Evolutionary conservation across 2,113 vertebrate species (phyloP), one percentile per base, ranked within the genome.

Genomic region (Rhinoptilus africanus): DNA sequence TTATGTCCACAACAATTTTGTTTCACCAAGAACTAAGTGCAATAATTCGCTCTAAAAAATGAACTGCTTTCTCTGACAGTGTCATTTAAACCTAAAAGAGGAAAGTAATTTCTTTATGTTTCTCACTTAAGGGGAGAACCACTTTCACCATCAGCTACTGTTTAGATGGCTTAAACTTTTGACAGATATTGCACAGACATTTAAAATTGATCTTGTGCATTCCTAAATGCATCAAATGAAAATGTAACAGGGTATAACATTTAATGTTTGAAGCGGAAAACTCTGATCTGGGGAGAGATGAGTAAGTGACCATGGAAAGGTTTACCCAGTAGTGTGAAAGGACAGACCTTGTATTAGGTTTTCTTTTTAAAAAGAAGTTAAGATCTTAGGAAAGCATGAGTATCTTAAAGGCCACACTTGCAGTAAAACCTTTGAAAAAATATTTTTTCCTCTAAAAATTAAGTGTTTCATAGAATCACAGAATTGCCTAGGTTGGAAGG

Each of bases 301-400:
- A 80, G 17, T 37, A 53, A 67, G 28, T 41, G 34, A 8, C 14
- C 20, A 30, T 18, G 35, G 43, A 91, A 72, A 84, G 51, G 17
- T 73, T 69, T 43, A 84, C 50, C 19, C 72, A 34, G 8, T 48
- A 53, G 66, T 34, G 14, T 89, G 73, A 69, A 84, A 80, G 26
- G 12, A 84, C 0, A 0, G 22, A 43, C 4, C 23, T 34, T 47
- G 8, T n/a, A 50, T 51, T 69, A 89, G 77, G 18, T 4, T 47
- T 64, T 30, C 6, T 12, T 85, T 59, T 50, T 54, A 12, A 68
- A 63, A 80, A 54, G 1, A 64, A 89, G 47, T 41, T 28, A 56
- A 19, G 3, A 59, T 37, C 28, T 86, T 32, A 73, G 19, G 12
- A 73, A 72, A 94, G 9, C 4, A 21, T 0, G 0, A 60, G 5